Evolutionary conservation across 2,113 vertebrate genomes (phyloP).

Genomic region (Ciconia boyciana): DNA sequence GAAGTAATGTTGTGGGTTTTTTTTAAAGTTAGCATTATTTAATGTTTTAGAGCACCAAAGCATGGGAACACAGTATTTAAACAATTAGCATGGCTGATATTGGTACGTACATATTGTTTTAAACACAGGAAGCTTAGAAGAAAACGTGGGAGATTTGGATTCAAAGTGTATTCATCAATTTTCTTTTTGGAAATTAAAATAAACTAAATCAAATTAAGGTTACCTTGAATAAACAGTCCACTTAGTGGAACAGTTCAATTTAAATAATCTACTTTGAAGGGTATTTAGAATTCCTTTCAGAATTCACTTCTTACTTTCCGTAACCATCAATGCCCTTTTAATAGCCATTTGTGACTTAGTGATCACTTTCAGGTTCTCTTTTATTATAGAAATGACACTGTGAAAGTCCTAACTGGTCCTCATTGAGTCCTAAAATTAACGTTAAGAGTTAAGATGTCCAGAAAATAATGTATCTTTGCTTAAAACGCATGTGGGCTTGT

Average conservation of each 20-base stretch:
- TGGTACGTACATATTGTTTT: background rate
- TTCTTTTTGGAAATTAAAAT: background rate
- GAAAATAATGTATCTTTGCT: background rate
- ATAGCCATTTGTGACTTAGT: background rate
- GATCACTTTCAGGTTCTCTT: background rate
- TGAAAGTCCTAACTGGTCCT: background rate
- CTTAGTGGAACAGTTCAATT: background rate
- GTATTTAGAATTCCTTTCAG: conserved; percentile 1
- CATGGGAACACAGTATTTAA: background rate
- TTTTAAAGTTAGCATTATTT: background rate
- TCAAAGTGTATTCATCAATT: background rate
- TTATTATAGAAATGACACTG: background rate
- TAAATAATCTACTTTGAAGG: background rate
- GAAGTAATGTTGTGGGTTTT: background rate
- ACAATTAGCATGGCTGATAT: background rate
- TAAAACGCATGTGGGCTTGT: background rate
- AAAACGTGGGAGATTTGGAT: background rate
- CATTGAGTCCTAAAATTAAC: conserved; percentile 11
- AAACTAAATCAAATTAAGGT: background rate
- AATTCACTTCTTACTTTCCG: background rate
- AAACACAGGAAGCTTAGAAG: background rate
- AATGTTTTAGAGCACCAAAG: background rate
- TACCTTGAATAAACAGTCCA: background rate
- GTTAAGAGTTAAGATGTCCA: background rate
- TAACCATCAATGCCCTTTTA: background rate